Base-by-base conservation (phyloP, 2,888 invertebrate genomes). In the Alsophila aescularia region DNA sequence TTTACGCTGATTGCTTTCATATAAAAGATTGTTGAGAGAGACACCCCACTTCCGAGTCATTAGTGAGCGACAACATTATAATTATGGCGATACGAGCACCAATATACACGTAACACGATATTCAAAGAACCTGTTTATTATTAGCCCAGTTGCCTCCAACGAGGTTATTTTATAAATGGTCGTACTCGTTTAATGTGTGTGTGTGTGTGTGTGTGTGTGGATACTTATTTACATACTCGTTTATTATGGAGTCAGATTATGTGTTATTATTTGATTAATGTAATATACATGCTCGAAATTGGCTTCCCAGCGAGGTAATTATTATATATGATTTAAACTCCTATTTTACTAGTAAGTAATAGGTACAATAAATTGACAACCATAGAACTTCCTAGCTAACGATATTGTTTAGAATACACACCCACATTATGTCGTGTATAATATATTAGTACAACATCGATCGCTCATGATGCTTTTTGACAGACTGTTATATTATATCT, bases 161-260 rank as follows among this genome's bases (percentile, higher is more conserved):
- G 60, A 60, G 60, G 63, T 60, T 60, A 60, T 51, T 47, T 47
- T 55, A 55, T 43, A 50, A 55, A 55, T 47, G 48, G 16, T 37
- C 51, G 52, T 58, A 52, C 44, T 41, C 21, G 48, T 42, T 45
- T 52, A 42, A 32, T 43, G 37, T 6, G 29, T n/a, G n/a, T 29
- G 10, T 29, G 29, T 2, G n/a, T 43, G 37, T 6, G 29, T n/a
- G n/a, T 29, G 10, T 29, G 29, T 2, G n/a, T 4, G 29, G 1
- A 24, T 8, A 8, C 24, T 8, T 24, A 24, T 24, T 24, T 24
- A 24, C 24, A 24, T 24, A 24, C 24, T 24, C 8, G 24, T 24
- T 24, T 7, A 24, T 24, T 24, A 24, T 24, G 24, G 24, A 24
- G 5, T 24, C 24, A 7, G 24, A 8, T 24, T 24, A 24, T 24